Base-by-base conservation (phyloP, 2,797 vertebrate genomes). In the Chelon auratus region DNA sequence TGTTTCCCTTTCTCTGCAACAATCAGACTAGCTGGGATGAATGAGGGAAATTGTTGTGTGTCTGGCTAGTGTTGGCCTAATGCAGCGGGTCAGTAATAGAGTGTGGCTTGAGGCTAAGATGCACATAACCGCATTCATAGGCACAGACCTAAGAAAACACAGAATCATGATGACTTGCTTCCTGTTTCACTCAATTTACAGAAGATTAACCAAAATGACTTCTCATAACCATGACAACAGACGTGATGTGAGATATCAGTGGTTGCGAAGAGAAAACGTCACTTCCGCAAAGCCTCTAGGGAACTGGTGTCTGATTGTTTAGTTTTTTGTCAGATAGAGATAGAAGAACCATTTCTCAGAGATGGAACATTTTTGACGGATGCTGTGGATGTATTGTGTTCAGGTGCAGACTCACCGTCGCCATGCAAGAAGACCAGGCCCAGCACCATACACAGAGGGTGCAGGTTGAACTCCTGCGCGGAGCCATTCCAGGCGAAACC, bases 401-500 rank as follows among this genome's bases (percentile, higher is more conserved):
- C 30, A 33, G 30, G 7, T 33, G 30, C 30, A 12, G 30, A 83
- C 89, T 89, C 43, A 93, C 92, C 92, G 0, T 97, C 96, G 0
- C 95, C 97, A 0, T 97, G 96, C 17, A 97, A 91, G 81, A 97
- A 96, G 18, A 97, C 90, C 91, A 97, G 89, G 1, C 95, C 96
- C 52, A 97, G 88, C 75, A 97, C 92, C 97, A 97, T 97, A 91
- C 96, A 97, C 11, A 97, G 94, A 0, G 97, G 96, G 61, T 97
- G 97, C 56, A 95, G 67, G 9, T 97, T 97, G 72, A 97, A 95
- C 90, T 96, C 93, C 33, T 91, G 92, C 0, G 79, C 11, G 0
- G 89, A 84, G 45, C 94, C 83, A n/a, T 95, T 90, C 96, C 96
- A 97, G 54, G 92, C 94, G 9, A 96, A 95, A 3, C 96, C 96